Conservation (phyloP, 2,113 vertebrate species). For the Scytalopus superciliaris region DNA sequence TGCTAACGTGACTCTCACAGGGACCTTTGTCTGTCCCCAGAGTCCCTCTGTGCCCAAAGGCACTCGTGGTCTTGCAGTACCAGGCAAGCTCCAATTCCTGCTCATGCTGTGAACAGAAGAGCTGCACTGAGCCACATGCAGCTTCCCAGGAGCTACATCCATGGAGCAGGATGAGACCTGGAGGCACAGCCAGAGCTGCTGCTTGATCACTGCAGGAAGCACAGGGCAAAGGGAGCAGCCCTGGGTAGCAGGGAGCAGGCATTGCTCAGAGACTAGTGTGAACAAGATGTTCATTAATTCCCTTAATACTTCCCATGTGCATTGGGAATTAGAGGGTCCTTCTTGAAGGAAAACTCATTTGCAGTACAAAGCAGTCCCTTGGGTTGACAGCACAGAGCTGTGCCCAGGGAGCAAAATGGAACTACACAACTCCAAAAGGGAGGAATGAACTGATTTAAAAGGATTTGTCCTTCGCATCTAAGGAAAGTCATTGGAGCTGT, state of each 20-base stretch:
- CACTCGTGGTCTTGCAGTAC: background rate
- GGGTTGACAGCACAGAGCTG: background rate
- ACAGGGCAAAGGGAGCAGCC: background rate
- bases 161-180: background rate
- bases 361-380: background rate
- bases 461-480: background rate
- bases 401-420: background rate
- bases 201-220: accelerated
- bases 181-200: background rate
- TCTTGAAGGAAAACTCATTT: background rate
- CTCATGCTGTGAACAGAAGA: accelerated
- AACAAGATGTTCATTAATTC: background rate
- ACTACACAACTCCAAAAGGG: background rate
- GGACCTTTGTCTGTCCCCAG: background rate
- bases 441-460: background rate
- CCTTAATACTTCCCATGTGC: background rate
- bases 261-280: accelerated
- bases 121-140: accelerated
- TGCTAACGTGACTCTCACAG: accelerated
- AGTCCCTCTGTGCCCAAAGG: background rate
- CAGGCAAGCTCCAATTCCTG: background rate
- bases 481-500: background rate
- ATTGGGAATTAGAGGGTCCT: background rate
- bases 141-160: background rate
- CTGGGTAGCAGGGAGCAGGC: background rate